phyloP scores from a whole-genome alignment of 2,797 vertebrate species.

The Amphiprion clarkii region DNA sequence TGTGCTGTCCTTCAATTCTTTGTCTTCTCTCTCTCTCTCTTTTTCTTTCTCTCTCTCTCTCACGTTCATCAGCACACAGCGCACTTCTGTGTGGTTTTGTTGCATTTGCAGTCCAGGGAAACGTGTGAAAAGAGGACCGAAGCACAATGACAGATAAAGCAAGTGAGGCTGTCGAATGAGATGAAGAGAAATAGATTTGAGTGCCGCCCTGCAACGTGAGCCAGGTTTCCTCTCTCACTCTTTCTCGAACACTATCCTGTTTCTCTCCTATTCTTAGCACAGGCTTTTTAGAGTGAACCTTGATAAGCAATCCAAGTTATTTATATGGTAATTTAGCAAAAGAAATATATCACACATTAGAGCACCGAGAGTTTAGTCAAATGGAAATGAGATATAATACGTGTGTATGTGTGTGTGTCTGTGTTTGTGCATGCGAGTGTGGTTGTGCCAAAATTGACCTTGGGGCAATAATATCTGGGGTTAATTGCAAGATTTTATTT shows the following conservation, averaged over 20 bases:
- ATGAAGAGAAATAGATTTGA: background rate
- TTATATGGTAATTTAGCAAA: slow-evolving; percentile 44
- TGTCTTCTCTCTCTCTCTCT: too few species aligned
- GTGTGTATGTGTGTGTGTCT: too few species aligned
- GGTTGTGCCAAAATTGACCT: background rate
- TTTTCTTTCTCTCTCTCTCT: background rate
- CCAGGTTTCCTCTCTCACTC: slow-evolving; percentile 1
- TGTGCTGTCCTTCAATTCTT: background rate
- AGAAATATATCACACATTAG: slow-evolving; percentile 21
- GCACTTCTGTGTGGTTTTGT: background rate
- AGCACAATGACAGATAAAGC: background rate
- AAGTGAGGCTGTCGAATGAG: slow-evolving; percentile 2
- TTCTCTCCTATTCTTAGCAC: background rate
- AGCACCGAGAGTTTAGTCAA: background rate
- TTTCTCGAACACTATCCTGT: background rate
- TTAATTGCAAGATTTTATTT: too few species aligned
- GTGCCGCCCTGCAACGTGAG: background rate
- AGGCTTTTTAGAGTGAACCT: slow-evolving; percentile 13
- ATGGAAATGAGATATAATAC: slow-evolving; percentile 6
- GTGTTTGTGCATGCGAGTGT: too few species aligned
- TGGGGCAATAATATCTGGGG: background rate
- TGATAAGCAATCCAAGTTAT: slow-evolving; percentile 34
- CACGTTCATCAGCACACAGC: background rate
- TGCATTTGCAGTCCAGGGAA: background rate
- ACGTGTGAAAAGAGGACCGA: background rate